These are phyloP conservation scores for Prolemur simus DNA, from an alignment of 2,113 vertebrate genomes.

Conservation along the genomic window DNA sequence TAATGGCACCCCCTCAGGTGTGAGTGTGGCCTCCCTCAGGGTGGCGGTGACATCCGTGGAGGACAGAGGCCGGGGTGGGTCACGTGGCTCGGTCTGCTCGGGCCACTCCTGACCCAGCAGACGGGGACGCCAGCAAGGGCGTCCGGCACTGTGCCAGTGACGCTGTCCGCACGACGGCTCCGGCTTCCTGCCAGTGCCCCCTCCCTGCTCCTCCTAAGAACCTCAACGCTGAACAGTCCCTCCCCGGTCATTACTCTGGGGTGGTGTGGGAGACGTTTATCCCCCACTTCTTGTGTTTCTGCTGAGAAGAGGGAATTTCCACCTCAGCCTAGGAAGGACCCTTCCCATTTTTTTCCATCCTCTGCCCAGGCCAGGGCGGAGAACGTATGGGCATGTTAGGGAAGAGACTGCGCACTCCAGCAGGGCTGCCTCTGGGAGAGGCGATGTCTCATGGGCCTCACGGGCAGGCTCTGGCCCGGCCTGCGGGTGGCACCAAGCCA, in stretches of 20 bases:
- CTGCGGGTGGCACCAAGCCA: too few species aligned
- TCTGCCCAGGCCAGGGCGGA: not conserved
- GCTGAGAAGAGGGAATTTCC: not conserved
- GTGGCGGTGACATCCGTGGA: not conserved
- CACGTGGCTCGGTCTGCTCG: not conserved
- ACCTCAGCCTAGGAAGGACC: not conserved
- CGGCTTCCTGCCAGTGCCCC: not conserved
- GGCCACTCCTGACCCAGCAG: not conserved
- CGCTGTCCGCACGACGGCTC: not conserved
- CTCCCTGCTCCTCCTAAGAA: not conserved
- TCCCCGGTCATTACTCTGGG: not conserved
- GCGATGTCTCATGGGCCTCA: not conserved
- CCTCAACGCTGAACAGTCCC: fast-evolving
- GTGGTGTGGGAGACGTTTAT: not conserved
- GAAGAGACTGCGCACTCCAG: not conserved
- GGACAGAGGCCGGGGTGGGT: not conserved
- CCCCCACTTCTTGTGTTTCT: not conserved
- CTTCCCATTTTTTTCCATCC: not conserved
- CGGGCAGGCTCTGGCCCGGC: not conserved
- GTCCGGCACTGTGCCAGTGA: fast-evolving
- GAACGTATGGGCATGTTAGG: not conserved
- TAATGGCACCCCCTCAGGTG: not conserved
- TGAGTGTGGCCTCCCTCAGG: not conserved
- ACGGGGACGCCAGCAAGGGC: not conserved
- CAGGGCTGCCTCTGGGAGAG: not conserved